These are phyloP conservation scores for Drosophila pseudoobscura DNA, from an alignment of 1,140 invertebrate species.

Conservation along the genomic window DNA sequence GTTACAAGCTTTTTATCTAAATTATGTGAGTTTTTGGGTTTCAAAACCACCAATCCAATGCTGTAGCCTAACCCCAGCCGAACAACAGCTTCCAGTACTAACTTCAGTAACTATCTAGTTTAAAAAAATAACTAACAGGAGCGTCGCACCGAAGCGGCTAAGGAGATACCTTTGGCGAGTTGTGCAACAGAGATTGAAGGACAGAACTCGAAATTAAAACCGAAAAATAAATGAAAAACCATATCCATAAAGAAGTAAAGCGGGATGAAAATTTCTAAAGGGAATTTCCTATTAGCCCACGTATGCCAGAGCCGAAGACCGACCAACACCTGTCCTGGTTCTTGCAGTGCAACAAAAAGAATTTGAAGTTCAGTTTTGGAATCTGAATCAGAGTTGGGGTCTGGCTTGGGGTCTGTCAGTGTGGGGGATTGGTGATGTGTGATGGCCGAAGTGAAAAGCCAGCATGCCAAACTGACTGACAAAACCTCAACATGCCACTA, in stretches of 20 bases:
- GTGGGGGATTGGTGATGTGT: too few species aligned
- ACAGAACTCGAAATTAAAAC: conserved; percentile 26
- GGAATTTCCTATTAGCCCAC: conserved; percentile 70
- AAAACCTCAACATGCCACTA: conserved; percentile 81
- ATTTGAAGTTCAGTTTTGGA: conserved; percentile 33
- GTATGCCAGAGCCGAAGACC: conserved; percentile 38
- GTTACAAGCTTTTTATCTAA: too few species aligned
- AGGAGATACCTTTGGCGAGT: conserved; percentile 5
- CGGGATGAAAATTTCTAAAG: conserved; percentile 34
- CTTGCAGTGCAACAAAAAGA: conserved; percentile 29
- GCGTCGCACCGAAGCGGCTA: conserved; percentile 14
- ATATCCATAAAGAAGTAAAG: conserved; percentile 25
- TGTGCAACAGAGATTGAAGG: conserved; percentile 3
- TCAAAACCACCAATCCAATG: too few species aligned
- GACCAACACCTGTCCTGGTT: conserved; percentile 39
- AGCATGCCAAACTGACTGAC: conserved; percentile 63
- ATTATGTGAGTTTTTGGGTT: background rate
- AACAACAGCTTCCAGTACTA: background rate
- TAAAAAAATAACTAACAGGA: background rate
- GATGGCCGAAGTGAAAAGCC: conserved; percentile 24
- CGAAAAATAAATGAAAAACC: conserved; percentile 16
- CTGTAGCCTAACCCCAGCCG: background rate
- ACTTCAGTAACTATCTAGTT: background rate
- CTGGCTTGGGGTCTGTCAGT: conserved; percentile 5
- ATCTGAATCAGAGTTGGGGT: conserved; percentile 30